Base-by-base conservation (phyloP, 92 coral and sea anemone species). In the Galaxea fascicularis region DNA sequence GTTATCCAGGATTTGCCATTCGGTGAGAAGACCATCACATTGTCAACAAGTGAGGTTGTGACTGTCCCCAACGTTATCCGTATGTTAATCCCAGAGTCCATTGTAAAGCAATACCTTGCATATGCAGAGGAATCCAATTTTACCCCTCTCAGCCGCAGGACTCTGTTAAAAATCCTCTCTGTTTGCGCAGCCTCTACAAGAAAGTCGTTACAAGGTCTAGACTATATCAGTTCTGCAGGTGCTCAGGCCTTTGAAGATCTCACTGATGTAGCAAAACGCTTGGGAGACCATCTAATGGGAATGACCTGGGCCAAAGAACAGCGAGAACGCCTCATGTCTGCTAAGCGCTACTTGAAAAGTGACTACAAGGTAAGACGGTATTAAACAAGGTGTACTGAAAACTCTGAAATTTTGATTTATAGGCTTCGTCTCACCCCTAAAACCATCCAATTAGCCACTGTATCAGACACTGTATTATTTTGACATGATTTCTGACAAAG, bases 181-280 rank as follows among this genome's bases (percentile, higher is more conserved):
- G n/a, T n/a, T n/a, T n/a, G n/a, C n/a, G n/a, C n/a, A n/a, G n/a
- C n/a, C n/a, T n/a, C n/a, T n/a, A n/a, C n/a, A n/a, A n/a, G n/a
- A n/a, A n/a, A n/a, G n/a, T n/a, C n/a, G n/a, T n/a, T n/a, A n/a
- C n/a, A 90, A 64, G 88, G 85, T 25, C 90, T 90, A 44, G 94
- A 90, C 69, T 87, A 87, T 70, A 80, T 91, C 45, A 73, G 68
- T 16, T 87, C 90, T 16, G 77, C 78, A 3, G 91, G 94, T 25
- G 86, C 71, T 25, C 52, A 78, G 66, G 94, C 86, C 9, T 91
- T 91, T 87, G 91, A 91, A 8, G 91, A 91, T 11, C 82, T 86
- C 53, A 72, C 44, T 28, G 56, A 75, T 18, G 79, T 89, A 8
- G 73, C 29, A 26, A 82, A 89, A 25, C 69, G n/a, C n/a, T n/a